A percentile compares a stretch with the other conserved stretches of the same genome.
Conservation (phyloP, 2,113 vertebrate genomes). For the Sminthopsis crassicaudata region DNA sequence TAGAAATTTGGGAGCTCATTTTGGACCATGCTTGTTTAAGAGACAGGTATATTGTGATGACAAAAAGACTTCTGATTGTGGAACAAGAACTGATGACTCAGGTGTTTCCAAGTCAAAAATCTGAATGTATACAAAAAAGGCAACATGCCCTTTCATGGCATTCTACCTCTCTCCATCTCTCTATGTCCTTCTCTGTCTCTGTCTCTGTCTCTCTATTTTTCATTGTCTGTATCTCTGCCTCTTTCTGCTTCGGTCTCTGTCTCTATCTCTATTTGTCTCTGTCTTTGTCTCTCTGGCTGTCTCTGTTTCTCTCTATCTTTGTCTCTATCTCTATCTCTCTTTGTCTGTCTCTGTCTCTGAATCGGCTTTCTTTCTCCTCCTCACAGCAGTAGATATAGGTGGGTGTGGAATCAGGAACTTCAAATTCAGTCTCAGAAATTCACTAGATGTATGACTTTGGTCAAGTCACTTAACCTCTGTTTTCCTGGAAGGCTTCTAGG, state of each 20-base stretch:
- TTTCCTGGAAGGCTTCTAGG: neutral
- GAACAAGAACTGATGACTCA: neutral
- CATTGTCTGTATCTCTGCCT: neutral
- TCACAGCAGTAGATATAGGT: too few relatives aligned
- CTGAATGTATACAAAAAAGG: neutral
- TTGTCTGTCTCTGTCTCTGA: neutral
- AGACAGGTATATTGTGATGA: neutral
- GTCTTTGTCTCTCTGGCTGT: neutral
- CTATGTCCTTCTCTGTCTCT: neutral
- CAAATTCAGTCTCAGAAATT: neutral
- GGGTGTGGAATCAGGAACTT: neutral
- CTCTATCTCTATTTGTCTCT: too few relatives aligned
- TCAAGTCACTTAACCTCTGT: neutral
- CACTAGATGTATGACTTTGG: neutral
- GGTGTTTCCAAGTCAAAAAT: neutral
- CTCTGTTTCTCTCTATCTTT: too few relatives aligned
- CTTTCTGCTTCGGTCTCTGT: too few relatives aligned
- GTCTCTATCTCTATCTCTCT: neutral
- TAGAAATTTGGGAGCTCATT: neutral
- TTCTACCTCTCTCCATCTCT: too few relatives aligned
- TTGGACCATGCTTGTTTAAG: neutral
- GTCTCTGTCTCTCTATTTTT: neutral
- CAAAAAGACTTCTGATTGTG: neutral
- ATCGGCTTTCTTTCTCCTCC: too few relatives aligned
- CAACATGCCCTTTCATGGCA: neutral